These are phyloP conservation scores for Taenioides sp. DNA, from an alignment of 2,797 vertebrate species.

Conservation along the genomic window DNA sequence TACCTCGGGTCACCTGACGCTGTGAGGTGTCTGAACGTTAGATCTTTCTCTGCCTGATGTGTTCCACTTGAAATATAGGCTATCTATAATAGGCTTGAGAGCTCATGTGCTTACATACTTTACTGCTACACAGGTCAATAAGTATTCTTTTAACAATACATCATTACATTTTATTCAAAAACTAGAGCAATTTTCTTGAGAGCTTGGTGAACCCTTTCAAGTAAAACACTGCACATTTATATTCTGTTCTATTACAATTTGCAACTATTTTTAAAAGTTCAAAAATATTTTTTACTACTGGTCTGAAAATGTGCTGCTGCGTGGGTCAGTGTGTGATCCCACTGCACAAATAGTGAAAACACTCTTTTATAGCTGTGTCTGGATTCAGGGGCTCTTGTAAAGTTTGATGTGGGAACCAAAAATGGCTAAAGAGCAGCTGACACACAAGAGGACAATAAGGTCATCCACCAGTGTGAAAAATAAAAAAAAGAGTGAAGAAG, in stretches of 20 bases:
- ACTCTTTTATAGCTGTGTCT: conserved; percentile 5
- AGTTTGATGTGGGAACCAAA: conserved; percentile 35
- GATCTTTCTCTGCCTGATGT: not conserved
- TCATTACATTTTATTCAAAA: not conserved
- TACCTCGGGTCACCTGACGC: not conserved
- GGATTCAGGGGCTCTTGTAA: conserved; percentile 15
- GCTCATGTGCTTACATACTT: not conserved
- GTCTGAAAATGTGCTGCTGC: conserved; percentile 8
- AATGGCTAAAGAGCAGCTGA: conserved; percentile 24
- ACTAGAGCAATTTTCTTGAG: not conserved
- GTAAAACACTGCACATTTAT: not conserved
- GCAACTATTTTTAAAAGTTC: too few relatives aligned
- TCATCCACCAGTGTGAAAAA: conserved; percentile 22
- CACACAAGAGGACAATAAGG: conserved; percentile 26
- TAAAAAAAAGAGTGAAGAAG: too few relatives aligned
- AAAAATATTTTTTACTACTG: conserved; percentile 11
- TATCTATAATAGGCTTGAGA: not conserved
- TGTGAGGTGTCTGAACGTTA: not conserved
- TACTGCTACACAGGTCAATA: not conserved
- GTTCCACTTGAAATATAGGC: not conserved
- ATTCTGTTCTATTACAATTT: not conserved
- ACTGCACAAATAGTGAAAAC: conserved; percentile 18
- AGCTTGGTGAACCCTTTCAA: not conserved
- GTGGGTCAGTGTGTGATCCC: conserved; percentile 5
- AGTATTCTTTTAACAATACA: not conserved